Base-by-base conservation (phyloP, 2,797 vertebrate genomes). In the Tympanoctomys barrerae region DNA sequence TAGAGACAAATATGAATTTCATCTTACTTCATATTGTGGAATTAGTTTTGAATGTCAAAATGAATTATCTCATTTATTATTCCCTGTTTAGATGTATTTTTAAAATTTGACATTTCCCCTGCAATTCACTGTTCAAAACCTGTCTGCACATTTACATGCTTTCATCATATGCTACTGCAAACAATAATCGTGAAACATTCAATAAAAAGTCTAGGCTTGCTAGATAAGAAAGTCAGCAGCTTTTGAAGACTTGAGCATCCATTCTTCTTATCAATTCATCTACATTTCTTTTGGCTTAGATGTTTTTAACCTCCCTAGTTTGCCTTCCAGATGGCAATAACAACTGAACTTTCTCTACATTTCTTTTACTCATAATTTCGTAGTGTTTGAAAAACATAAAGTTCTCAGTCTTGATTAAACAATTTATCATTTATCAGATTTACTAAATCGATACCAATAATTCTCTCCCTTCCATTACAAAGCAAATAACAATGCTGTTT, bases 331-430 rank as follows among this genome's bases (percentile, higher is more conserved):
- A 97, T 97, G 96, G 89, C 82, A 96, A 75, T 90, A 97, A 91
- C 94, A 95, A 97, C 88, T 97, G 93, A 78, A 96, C 97, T 97
- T 97, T 96, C 86, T 96, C 78, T 97, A 95, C 97, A 96, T 97
- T 97, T 97, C 96, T 84, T 96, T 79, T 97, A 95, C 97, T 97
- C 89, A 86, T 96, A 11, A 86, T 94, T 97, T 97, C 93, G 95
- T 70, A 88, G 84, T 87, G 96, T 97, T 98, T 97, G 94, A 83
- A 26, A 79, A 70, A 68, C 89, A 94, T 81, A 95, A 52, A 57
- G 88, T 36, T 96, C 13, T 94, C 94, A 86, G 75, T 62, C 87
- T 91, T 84, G 24, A 92, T 96, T 93, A 97, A 49, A 95, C 84
- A 96, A 97, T 97, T 96, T 97, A 95, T 86, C 0, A 95, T 94